A percentile compares a stretch with the other conserved stretches of the same genome.
Evolutionary conservation across 2,888 invertebrate genomes (phyloP).

Genomic region (Polia nebulosa): DNA sequence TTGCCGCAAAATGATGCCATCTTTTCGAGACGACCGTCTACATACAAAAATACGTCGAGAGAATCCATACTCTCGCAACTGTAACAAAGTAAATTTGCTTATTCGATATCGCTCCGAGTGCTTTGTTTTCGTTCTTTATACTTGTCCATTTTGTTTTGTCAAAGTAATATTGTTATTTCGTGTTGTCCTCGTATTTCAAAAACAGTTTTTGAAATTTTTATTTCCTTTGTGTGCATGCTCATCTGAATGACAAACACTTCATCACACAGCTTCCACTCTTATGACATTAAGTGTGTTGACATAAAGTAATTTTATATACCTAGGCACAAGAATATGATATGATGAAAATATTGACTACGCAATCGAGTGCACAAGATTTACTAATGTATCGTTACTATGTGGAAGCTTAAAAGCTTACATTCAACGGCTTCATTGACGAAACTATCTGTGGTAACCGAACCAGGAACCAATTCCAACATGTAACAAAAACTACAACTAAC

Average conservation of each 20-base stretch:
- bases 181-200: slow-evolving; percentile 19
- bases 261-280: not conserved
- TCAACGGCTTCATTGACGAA: not conserved
- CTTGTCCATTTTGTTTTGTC: slow-evolving; percentile 49
- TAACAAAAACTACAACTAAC: not conserved
- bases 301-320: not conserved
- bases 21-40: slow-evolving; percentile 96
- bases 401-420: not conserved
- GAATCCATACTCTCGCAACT: slow-evolving; percentile 96
- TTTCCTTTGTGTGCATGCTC: not conserved
- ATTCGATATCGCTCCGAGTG: slow-evolving; percentile 60
- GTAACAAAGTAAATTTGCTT: slow-evolving; percentile 79
- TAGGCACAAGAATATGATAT: not conserved
- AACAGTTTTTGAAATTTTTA: not conserved
- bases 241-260: not conserved
- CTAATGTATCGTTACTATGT: not conserved
- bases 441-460: not conserved
- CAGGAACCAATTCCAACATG: no score
- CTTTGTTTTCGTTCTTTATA: slow-evolving; percentile 53
- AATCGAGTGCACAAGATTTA: not conserved
- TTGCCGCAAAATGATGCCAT: slow-evolving; percentile 97
- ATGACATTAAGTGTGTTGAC: not conserved
- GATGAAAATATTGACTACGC: not conserved
- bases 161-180: slow-evolving; percentile 28
- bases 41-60: slow-evolving; percentile 95